Base-by-base conservation (phyloP, 2,113 vertebrate genomes). In the Rhea pennata region DNA sequence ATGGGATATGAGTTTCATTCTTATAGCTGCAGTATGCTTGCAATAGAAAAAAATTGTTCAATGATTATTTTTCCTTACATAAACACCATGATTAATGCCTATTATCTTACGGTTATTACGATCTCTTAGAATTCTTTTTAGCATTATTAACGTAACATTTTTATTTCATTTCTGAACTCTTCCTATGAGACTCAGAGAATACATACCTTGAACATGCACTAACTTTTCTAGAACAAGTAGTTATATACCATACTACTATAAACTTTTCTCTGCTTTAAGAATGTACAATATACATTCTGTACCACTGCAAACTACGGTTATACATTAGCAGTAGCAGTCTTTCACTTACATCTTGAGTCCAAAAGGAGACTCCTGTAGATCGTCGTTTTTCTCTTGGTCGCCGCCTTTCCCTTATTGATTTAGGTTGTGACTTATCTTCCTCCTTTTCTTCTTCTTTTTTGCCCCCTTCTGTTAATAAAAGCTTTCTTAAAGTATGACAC, bases 381-480 rank as follows among this genome's bases (percentile, higher is more conserved):
- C 99, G 98, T 85, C 99, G 98, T 96, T 99, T 99, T 97, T 99
- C 99, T 96, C 99, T 99, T 59, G 99, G 99, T 96, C 99, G 98
- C 94, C 99, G 96, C 93, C 99, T 99, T 95, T 99, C 99, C 96
- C 99, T 98, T 98, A 99, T 99, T 96, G 99, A 99, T 96, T 99
- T 99, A 50, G 99, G 95, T 84, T 99, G 99, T 88, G 99, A 99
- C 97, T 99, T 99, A 98, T 99, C 99, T 96, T 99, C 99, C 65
- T 99, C 99, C 93, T 98, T 99, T 90, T 99, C 99, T 24, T 99
- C 99, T 87, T 99, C 99, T 98, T 97, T 99, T 94, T 98, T 99
- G 93, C 99, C 98, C 22, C 96, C 95, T 95, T 99, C 99, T 99
- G 97, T 95, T 88, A 94, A 98, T 29, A 77, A 94, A 73, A 96